Evolutionary conservation across 2,888 invertebrate genomes (phyloP).

Genomic region (Ectobius pallidus): DNA sequence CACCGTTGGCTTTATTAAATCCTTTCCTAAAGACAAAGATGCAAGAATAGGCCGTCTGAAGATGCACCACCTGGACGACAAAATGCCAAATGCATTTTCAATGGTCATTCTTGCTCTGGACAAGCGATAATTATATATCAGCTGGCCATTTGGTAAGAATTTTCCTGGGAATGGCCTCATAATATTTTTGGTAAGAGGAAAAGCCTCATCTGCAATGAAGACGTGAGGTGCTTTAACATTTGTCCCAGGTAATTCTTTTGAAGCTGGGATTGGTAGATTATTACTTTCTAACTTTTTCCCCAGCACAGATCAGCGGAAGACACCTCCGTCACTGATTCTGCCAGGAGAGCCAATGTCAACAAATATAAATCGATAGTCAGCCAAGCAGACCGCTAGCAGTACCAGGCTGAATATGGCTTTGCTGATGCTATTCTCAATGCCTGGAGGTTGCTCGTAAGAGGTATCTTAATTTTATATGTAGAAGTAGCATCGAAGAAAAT

Average conservation of each 20-base stretch:
- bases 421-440: too few relatives aligned
- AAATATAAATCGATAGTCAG: slow-evolving; percentile 40
- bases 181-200: slow-evolving; percentile 45
- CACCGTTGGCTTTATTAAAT: neutral
- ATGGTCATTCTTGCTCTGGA: slow-evolving; percentile 39
- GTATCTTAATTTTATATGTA: too few relatives aligned
- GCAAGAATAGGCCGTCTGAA: slow-evolving; percentile 37
- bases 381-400: neutral
- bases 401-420: neutral
- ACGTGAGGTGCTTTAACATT: slow-evolving; percentile 45
- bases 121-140: slow-evolving; percentile 45
- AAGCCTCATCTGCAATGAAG: slow-evolving; percentile 49
- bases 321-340: slow-evolving; percentile 49
- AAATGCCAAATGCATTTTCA: slow-evolving; percentile 46
- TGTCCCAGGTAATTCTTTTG: slow-evolving; percentile 45
- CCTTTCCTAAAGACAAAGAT: neutral
- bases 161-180: slow-evolving; percentile 44
- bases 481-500: too few relatives aligned
- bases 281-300: slow-evolving; percentile 41
- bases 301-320: slow-evolving; percentile 44
- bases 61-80: slow-evolving; percentile 42
- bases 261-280: slow-evolving; percentile 43
- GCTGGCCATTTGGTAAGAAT: slow-evolving; percentile 44
- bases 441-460: too few relatives aligned
- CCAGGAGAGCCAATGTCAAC: slow-evolving; percentile 50